Base-by-base conservation (phyloP, 2,797 vertebrate species). In the Kryptopterus vitreolus region DNA sequence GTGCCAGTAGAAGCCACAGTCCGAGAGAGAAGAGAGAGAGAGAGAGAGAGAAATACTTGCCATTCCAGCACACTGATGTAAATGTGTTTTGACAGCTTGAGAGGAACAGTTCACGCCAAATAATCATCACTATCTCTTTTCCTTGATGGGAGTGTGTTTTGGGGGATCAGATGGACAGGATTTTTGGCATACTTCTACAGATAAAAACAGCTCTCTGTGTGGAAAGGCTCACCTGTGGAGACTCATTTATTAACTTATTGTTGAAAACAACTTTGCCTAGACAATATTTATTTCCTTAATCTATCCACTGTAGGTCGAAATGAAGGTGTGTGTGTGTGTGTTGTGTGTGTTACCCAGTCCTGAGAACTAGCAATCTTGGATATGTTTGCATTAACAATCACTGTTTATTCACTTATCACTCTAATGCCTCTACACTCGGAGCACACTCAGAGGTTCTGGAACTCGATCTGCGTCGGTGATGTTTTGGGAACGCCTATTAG, bases 81-180 rank as follows among this genome's bases (percentile, higher is more conserved):
- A 52, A 57, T 50, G 24, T 78, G 61, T 80, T 83, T 80, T 77
- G 76, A 81, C 75, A 80, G 78, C 76, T 72, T 76, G 72, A 70
- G 66, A 74, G 81, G 53, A 83, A 77, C 69, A 75, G 55, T 70
- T 80, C 61, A 20, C 16, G 20, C 4, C 16, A 26, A 68, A 69
- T 81, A 58, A 85, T 81, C 63, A n/a, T 72, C 24, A 48, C 68
- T 77, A 70, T 80, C 77, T 80, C 55, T 48, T 71, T 24, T 53
- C 22, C 50, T 71, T 13, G 10, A 50, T 55, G 69, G 69, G 69
- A 55, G 50, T 71, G 69, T 71, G 29, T 71, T 55, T 71, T n/a
- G 29, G 9, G 18, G 50, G 29, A 53, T 71, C 50, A 33, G 20
- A 35, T 71, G 50, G 10, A 18, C 11, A 2, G 69, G 69, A 55